Evolutionary conservation across 2,113 vertebrate genomes (phyloP).

Genomic region (Pygoscelis antarcticus): DNA sequence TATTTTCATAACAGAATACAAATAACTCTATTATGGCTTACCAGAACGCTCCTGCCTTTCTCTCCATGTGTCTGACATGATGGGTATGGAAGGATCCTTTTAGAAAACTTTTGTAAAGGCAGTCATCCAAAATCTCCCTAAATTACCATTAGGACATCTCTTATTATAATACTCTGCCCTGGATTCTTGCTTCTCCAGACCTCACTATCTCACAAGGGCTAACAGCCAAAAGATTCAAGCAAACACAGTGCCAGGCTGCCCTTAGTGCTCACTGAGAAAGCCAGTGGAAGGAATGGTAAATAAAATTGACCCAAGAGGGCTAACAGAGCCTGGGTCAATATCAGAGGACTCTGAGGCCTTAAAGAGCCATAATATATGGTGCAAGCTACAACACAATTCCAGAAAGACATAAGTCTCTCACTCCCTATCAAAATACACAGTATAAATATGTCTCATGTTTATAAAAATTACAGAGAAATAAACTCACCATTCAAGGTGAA

Average conservation of each 20-base stretch:
- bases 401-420: background rate
- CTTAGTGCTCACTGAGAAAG: background rate
- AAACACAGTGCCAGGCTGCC: background rate
- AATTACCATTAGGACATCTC: background rate
- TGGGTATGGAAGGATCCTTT: background rate
- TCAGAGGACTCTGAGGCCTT: background rate
- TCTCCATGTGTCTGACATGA: background rate
- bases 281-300: background rate
- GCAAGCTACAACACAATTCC: background rate
- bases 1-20: background rate
- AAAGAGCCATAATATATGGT: background rate
- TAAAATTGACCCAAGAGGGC: background rate
- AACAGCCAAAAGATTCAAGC: background rate
- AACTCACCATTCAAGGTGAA: background rate
- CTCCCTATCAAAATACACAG: background rate
- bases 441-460: background rate
- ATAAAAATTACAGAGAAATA: conserved; percentile 33
- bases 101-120: background rate
- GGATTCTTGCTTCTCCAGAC: background rate
- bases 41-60: background rate
- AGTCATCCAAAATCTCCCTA: background rate
- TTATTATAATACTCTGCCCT: background rate
- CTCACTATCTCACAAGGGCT: background rate
- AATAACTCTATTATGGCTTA: background rate
- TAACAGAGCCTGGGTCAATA: background rate